Evolutionary conservation across 1,140 invertebrate genomes (phyloP).

Genomic region (Ooceraea biroi): DNA sequence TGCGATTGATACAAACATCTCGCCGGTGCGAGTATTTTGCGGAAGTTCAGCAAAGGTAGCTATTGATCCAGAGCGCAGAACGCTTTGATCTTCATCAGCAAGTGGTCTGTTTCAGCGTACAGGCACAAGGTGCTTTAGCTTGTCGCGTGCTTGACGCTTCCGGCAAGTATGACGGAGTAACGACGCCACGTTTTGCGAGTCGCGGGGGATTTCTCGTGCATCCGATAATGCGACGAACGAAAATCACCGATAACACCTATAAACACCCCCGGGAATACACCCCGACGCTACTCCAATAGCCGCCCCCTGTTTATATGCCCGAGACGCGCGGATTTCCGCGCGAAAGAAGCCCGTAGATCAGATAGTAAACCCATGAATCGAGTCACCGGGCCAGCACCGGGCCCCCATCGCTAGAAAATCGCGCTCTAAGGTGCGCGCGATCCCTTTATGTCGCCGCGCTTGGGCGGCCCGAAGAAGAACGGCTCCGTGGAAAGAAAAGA

Average conservation of each 20-base stretch:
- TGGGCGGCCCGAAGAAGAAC: conserved; percentile 37
- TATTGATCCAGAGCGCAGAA: too few relatives aligned
- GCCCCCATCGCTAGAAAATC: conserved; percentile 12
- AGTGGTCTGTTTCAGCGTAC: too few relatives aligned
- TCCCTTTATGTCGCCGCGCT: conserved; percentile 30
- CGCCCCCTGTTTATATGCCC: conserved; percentile 26
- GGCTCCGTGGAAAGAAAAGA: neutral
- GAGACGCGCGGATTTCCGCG: neutral
- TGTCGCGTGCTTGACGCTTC: conserved; percentile 1
- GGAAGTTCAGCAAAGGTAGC: too few relatives aligned
- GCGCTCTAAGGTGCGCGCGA: conserved; percentile 22
- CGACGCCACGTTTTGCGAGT: conserved; percentile 26
- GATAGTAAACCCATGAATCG: conserved; percentile 37
- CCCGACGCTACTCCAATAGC: conserved; percentile 6
- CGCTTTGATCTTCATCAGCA: too few relatives aligned
- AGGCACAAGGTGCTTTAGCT: too few relatives aligned
- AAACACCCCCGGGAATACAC: neutral
- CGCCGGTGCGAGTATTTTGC: too few relatives aligned
- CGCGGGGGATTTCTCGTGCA: neutral
- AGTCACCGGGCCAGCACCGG: neutral
- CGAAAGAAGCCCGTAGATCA: conserved; percentile 13
- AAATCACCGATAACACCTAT: conserved; percentile 48
- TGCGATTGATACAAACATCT: too few relatives aligned
- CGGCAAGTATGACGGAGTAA: neutral
- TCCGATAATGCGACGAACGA: conserved; percentile 29